Evolutionary conservation across 2,888 invertebrate genomes (phyloP), one percentile per base, ranked within the genome.

Genomic region (Torymus auratus): DNA sequence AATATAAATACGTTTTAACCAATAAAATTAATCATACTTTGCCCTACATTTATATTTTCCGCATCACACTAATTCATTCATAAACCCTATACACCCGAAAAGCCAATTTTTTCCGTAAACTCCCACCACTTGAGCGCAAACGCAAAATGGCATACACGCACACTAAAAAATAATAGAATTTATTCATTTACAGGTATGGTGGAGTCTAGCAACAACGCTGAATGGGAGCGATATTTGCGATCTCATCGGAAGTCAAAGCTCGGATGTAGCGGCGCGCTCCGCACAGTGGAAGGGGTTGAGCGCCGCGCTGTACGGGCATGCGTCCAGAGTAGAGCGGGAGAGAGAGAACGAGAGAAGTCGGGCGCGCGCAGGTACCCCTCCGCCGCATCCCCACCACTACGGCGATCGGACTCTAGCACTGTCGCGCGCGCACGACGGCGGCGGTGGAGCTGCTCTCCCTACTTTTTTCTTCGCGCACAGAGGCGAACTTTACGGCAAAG

Each of bases 321-420:
- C 90, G 90, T 90, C 84, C 84, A 85, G 81, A 85, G 86, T 84
- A 28, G 28, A 28, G 28, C 5, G 41, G 1, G 41, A 41, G 41
- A 41, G 41, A 41, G 41, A 4, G 41, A 41, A n/a, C n/a, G 86
- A 86, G 84, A 87, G 85, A 87, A 86, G 86, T 86, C 83, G 85
- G 83, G 90, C 90, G 89, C 90, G 89, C 88, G 89, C 86, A 86
- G 85, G 53, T 53, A 60, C 75, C 78, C 82, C 80, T 77, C 82
- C 72, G 23, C 14, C 7, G 2, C n/a, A 80, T 79, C 82, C 83
- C 83, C 83, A 81, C 82, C 76, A 15, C 71, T 5, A 15, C 28
- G 7, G 41, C 41, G 41, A 41, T 28, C 72, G 28, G n/a, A 50
- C 62, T 53, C 58, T 41, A 1, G 7, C 41, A 41, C 41, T 41